Base-by-base conservation (phyloP, 2,888 invertebrate species). In the Tachina lurida region DNA sequence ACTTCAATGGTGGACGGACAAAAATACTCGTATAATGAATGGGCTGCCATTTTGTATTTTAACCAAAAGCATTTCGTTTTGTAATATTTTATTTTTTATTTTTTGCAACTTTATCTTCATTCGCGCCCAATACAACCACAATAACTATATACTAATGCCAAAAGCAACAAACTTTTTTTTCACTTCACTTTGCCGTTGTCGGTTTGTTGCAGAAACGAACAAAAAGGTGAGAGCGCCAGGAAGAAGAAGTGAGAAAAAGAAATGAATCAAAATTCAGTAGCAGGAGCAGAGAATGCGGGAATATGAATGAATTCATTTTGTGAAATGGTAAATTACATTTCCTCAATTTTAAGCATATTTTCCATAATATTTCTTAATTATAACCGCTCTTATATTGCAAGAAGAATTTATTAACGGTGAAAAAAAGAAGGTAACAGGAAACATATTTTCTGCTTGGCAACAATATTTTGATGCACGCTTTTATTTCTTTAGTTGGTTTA, bases 291-390 rank as follows among this genome's bases (percentile, higher is more conserved):
- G 45, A 60, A 58, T 49, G 58, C 65, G 67, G 43, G 39, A 56
- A 65, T 73, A 49, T 49, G 71, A 77, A 78, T 78, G 77, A 83
- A 83, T 83, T 67, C 73, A 68, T 71, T 78, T 83, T 54, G 54
- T 68, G 67, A 81, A 83, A 84, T 87, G 88, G 85, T 88, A 87
- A 89, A 89, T 89, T 84, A 87, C 89, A 88, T 88, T 89, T 88
- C 88, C 89, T 88, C 87, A 88, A 88, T 89, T 88, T 87, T 74
- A 74, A 85, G 85, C 86, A 85, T 87, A 88, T 87, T 88, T 87
- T 89, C 88, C 85, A 88, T 88, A 89, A 90, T 89, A 91, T 89
- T 90, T 90, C 90, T 90, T 89, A 90, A 91, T 90, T 90, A 91
- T 87, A 89, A 84, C 88, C 88, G 88, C 88, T 87, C 45, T 77